phyloP scores from a whole-genome alignment of 2,888 invertebrate species.

The Tenthredo notha region DNA sequence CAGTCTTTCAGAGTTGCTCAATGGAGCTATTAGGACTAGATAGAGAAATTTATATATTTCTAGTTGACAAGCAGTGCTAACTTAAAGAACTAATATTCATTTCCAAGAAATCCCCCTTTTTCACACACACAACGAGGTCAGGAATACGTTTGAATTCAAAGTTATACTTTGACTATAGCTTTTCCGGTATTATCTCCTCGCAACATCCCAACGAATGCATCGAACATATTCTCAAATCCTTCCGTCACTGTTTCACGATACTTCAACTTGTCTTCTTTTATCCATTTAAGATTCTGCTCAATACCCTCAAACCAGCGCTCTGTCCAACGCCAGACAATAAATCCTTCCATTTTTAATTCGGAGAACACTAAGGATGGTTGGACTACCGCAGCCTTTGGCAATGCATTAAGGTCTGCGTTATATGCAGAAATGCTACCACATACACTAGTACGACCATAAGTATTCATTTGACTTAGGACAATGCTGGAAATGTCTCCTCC shows the following conservation, averaged over 20 bases:
- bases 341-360: slow-evolving; percentile 84
- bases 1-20: too few species aligned
- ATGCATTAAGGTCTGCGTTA: slow-evolving; percentile 79
- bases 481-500: slow-evolving; percentile 84
- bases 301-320: slow-evolving; percentile 81
- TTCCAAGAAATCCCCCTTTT: too few species aligned
- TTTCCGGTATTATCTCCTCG: slow-evolving; percentile 86
- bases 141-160: too few species aligned
- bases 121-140: too few species aligned
- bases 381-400: slow-evolving; percentile 79
- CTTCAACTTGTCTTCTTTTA: slow-evolving; percentile 85
- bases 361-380: slow-evolving; percentile 81
- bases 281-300: slow-evolving; percentile 83
- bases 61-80: too few species aligned
- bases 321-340: slow-evolving; percentile 80
- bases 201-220: slow-evolving; percentile 84
- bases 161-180: slow-evolving; percentile 78
- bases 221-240: slow-evolving; percentile 88
- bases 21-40: too few species aligned
- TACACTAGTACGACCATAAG: slow-evolving; percentile 82
- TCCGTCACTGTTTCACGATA: slow-evolving; percentile 85
- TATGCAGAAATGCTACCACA: slow-evolving; percentile 85
- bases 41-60: too few species aligned
- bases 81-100: too few species aligned
- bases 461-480: slow-evolving; percentile 83